Evolutionary conservation across 1,140 invertebrate genomes (phyloP).

Genomic region (Drosophila littoralis): DNA sequence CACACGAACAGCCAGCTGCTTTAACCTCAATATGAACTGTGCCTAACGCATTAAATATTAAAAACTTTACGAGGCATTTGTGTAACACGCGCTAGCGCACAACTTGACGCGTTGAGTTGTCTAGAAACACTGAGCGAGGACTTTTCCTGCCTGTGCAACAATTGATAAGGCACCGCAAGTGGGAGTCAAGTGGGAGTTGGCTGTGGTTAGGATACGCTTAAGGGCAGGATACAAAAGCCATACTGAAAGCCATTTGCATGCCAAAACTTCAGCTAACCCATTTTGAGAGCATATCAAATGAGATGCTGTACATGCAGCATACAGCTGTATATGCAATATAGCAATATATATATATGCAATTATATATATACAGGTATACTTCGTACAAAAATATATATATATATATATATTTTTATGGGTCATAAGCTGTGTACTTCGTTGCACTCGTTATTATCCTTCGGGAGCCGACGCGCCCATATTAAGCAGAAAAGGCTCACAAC

Average conservation of each 20-base stretch:
- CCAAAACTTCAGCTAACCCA: slow-evolving; percentile 36
- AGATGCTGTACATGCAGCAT: slow-evolving; percentile 5
- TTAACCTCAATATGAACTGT: slow-evolving; percentile 21
- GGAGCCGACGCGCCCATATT: slow-evolving; percentile 45
- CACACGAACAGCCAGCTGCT: slow-evolving; percentile 9
- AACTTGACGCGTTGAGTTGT: slow-evolving; percentile 55
- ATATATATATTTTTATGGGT: slow-evolving; percentile 52
- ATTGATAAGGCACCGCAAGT: slow-evolving; percentile 56
- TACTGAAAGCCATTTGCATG: slow-evolving; percentile 50
- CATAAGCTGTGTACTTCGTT: slow-evolving; percentile 65
- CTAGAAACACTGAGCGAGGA: slow-evolving; percentile 48
- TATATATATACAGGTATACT: not conserved
- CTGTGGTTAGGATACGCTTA: slow-evolving; percentile 27
- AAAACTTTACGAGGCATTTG: slow-evolving; percentile 5
- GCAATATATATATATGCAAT: slow-evolving; percentile 8
- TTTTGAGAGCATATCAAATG: slow-evolving; percentile 11
- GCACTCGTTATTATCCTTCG: slow-evolving; percentile 72
- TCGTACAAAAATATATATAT: not conserved
- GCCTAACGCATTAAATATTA: slow-evolving; percentile 34
- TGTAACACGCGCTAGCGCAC: slow-evolving; percentile 11
- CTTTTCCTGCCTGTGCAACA: not conserved
- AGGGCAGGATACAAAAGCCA: slow-evolving; percentile 6
- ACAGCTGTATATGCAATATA: not conserved
- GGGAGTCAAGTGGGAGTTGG: slow-evolving; percentile 8
- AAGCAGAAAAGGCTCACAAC: slow-evolving; percentile 19